These are phyloP conservation scores for Eupelmus urozonus DNA, from an alignment of 2,888 invertebrate species.

Conservation along the genomic window DNA sequence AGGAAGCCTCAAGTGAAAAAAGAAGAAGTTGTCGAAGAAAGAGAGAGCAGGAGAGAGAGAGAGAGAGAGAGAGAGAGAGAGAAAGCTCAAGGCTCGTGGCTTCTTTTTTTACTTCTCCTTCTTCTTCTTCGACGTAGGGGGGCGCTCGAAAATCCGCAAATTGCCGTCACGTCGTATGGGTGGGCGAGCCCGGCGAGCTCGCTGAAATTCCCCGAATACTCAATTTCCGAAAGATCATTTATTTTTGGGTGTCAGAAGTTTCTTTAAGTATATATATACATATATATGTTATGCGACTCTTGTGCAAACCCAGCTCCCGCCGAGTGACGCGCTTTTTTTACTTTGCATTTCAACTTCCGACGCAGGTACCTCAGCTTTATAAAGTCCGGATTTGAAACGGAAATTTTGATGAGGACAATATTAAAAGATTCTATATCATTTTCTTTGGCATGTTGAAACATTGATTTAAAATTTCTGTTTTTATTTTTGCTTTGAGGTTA, in stretches of 20 bases:
- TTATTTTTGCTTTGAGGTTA: neutral
- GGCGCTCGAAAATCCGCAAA: slow-evolving; percentile 51
- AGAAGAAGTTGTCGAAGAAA: neutral
- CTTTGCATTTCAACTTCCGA: slow-evolving; percentile 5
- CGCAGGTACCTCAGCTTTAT: neutral
- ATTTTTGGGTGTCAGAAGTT: slow-evolving; percentile 53
- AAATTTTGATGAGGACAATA: neutral
- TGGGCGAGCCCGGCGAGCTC: slow-evolving; percentile 9
- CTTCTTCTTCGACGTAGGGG: neutral
- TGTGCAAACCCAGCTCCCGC: no score
- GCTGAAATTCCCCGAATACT: slow-evolving; percentile 44
- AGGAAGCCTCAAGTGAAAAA: neutral
- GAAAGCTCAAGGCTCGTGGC: neutral
- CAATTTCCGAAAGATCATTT: slow-evolving; percentile 55
- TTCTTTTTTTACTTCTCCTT: neutral
- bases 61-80: neutral
- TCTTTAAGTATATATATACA: slow-evolving; percentile 13
- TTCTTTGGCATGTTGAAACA: neutral
- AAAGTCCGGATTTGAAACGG: neutral
- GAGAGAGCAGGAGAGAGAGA: neutral
- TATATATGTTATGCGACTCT: neutral
- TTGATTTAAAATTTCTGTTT: neutral
- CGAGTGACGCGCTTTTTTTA: neutral
- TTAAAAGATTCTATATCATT: neutral
- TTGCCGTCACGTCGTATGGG: slow-evolving; percentile 48